These are phyloP conservation scores for Gila orcuttii DNA, from an alignment of 2,113 vertebrate species.

Conservation along the genomic window DNA sequence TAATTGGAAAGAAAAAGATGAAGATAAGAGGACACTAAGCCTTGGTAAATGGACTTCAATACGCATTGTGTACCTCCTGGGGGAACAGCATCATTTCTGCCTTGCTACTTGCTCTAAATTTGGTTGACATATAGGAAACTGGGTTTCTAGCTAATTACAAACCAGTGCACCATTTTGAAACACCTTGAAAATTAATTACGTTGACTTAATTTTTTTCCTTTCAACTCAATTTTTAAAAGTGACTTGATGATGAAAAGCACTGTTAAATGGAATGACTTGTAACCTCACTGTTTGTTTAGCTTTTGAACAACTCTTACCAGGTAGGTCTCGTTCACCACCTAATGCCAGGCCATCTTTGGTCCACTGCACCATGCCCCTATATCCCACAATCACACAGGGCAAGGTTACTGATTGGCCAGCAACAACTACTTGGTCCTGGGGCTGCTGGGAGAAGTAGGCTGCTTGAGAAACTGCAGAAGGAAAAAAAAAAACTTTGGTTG, in stretches of 20 bases:
- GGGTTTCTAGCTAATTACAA: slow-evolving; percentile 38
- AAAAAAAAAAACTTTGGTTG: not conserved
- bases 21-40: slow-evolving; percentile 40
- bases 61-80: slow-evolving; percentile 35
- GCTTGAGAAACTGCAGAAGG: slow-evolving; percentile 71
- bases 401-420: slow-evolving; percentile 83
- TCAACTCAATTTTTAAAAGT: not conserved
- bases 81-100: slow-evolving; percentile 18
- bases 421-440: slow-evolving; percentile 84
- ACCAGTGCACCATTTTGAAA: slow-evolving; percentile 27
- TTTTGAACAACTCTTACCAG: slow-evolving; percentile 72
- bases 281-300: not conserved
- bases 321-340: slow-evolving; percentile 87
- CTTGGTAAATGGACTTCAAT: slow-evolving; percentile 42
- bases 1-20: slow-evolving; percentile 51
- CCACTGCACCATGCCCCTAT: slow-evolving; percentile 91
- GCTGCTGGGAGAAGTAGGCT: slow-evolving; percentile 89
- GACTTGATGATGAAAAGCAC: not conserved
- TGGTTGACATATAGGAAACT: slow-evolving; percentile 38
- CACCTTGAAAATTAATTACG: slow-evolving; percentile 28
- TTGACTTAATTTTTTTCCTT: not conserved
- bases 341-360: slow-evolving; percentile 91
- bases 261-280: not conserved
- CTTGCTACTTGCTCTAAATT: slow-evolving; percentile 39
- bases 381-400: slow-evolving; percentile 85